Base-by-base conservation (phyloP, 92 coral and sea anemone genomes). In the Zoanthus sociatus region DNA sequence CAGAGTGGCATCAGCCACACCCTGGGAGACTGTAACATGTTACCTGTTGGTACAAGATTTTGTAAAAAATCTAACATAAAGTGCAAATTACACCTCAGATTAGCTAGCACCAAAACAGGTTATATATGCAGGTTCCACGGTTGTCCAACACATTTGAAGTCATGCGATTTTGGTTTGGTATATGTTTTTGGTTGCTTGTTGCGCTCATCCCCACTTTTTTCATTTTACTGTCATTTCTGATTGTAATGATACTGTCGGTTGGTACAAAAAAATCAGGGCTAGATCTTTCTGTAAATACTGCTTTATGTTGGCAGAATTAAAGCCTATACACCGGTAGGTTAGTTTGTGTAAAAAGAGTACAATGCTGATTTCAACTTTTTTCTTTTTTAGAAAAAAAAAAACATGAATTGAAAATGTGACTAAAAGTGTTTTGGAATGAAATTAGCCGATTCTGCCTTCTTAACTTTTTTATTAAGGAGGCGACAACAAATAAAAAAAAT, bases 11-110 rank as follows among this genome's bases (percentile, higher is more conserved):
- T 71, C 76, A 37, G 51, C 51, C 51, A 37, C 76, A 33, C 76
- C 76, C 51, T 71, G 76, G 51, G 76, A 71, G 51, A 71, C 51
- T 71, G 76, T 71, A 71, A 71, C 51, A 71, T 71, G 76, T 71
- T 71, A 71, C 51, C 48, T 71, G 51, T 37, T 37, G 76, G 51
- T 71, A 71, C 37, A 37, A 37, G 76, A 71, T 37, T 71, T 71
- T 71, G 76, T 71, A 71, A 71, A 71, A 71, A 71, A 37, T 70
- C 45, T 70, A 70, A 70, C 75, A 70, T 70, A 70, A 70, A 70
- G 47, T 70, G 48, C 47, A 70, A 70, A 70, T 70, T 70, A 70
- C 75, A 70, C 75, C 45, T 70, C n/a, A 70, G 75, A 32, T 70
- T 30, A 48, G 47, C 46, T 32, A 70, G 48, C 75, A 70, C 75